Evolutionary conservation across 1,140 invertebrate species (phyloP), one percentile per base, ranked within the genome.

Genomic region (Aphis craccivora): DNA sequence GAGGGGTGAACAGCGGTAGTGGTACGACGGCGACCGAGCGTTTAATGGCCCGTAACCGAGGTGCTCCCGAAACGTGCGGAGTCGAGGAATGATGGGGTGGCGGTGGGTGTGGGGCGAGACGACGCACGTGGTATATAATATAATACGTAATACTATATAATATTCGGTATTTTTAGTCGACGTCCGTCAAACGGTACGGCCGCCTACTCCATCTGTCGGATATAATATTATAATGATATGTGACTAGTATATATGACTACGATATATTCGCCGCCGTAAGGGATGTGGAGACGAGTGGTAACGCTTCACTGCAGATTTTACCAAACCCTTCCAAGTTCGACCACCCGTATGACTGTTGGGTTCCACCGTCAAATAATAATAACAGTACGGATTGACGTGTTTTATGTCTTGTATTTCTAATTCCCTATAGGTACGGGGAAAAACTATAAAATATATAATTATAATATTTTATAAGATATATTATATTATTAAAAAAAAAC

Each of bases 21-120:
- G 60, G 60, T 76, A 76, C 60, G 30, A 40, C 40, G 60, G 25
- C 40, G 48, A 51, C n/a, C 11, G 90, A 45, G 20, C 30, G 53
- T 81, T 91, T 91, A 91, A 91, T 91, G 90, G 90, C 43, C 43
- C 90, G 45, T 51, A 67, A 91, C 89, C 35, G 89, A 60, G 55
- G 53, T 67, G 89, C 53, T 60, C 55, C 60, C 55, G 51, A 67
- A 76, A 76, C 60, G n/a, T 76, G 25, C 51, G 51, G 25, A 51
- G 60, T 14, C 8, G 60, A 35, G 45, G 30, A 9, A 48, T n/a
- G 55, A 43, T 8, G 20, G 18, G 30, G 23, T 14, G 43, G 14
- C 20, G n/a, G 53, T 87, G 25, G 25, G 84, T 48, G 43, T 23
- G 20, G n/a, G 48, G 88, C 1, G 48, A 37, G 48, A 2, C 43